Conservation (phyloP, 2,797 vertebrate species). For the Schizopygopsis malacanthus region DNA sequence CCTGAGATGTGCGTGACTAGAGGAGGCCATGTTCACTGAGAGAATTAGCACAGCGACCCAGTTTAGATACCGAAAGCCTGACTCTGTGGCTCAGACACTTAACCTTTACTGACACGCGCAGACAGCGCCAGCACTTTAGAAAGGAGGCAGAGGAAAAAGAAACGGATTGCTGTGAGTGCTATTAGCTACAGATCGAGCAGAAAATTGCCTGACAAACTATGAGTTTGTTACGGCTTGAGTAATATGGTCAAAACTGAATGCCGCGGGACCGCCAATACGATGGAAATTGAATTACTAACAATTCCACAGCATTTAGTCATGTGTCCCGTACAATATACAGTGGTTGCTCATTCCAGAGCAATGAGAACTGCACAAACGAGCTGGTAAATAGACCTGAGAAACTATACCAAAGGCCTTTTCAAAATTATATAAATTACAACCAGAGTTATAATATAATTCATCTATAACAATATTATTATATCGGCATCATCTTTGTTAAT, state of each 20-base stretch:
- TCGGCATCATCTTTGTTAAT: too few relatives aligned
- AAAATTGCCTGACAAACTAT: constrained; percentile 33
- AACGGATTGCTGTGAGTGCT: constrained; percentile 27
- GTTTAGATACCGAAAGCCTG: constrained; percentile 65
- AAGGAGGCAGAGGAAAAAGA: constrained; percentile 9
- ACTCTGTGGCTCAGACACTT: constrained; percentile 48
- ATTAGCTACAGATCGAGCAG: constrained; percentile 36
- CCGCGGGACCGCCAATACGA: not conserved
- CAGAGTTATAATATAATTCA: too few relatives aligned
- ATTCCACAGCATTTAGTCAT: constrained; percentile 30
- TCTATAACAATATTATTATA: too few relatives aligned
- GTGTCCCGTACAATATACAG: not conserved
- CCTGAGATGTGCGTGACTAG: constrained; percentile 73
- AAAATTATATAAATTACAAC: too few relatives aligned
- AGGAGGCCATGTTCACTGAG: constrained; percentile 63
- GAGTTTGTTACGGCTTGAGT: constrained; percentile 32
- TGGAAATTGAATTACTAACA: constrained; percentile 34
- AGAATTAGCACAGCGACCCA: constrained; percentile 75
- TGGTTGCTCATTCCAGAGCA: not conserved
- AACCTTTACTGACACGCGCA: constrained; percentile 55
- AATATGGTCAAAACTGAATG: constrained; percentile 32
- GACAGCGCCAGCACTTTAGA: constrained; percentile 6
- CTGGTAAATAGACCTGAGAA: not conserved
- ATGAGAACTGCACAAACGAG: not conserved
- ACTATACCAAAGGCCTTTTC: not conserved